These are phyloP conservation scores for Sesia bembeciformis DNA, from an alignment of 2,888 invertebrate genomes.

Conservation along the genomic window DNA sequence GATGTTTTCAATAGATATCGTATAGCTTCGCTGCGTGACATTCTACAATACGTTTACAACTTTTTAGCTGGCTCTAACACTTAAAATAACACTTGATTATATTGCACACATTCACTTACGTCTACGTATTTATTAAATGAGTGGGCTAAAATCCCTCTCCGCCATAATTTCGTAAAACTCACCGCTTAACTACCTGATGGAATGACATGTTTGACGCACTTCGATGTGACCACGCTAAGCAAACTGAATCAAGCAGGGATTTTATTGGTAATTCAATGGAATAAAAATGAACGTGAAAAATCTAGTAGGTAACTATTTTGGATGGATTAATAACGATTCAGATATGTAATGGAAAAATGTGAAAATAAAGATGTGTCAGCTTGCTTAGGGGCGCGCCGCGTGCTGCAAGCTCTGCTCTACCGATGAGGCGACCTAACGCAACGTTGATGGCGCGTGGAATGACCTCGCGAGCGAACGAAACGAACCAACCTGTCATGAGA, in stretches of 20 bases:
- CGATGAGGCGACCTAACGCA: slow-evolving; percentile 26
- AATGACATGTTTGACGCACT: slow-evolving; percentile 61
- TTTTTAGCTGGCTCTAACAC: slow-evolving; percentile 38
- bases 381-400: slow-evolving; percentile 56
- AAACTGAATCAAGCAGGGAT: slow-evolving; percentile 30
- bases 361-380: slow-evolving; percentile 20
- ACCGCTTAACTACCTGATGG: slow-evolving; percentile 69
- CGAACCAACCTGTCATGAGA: slow-evolving; percentile 17
- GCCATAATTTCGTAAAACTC: slow-evolving; percentile 71
- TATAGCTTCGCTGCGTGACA: not conserved
- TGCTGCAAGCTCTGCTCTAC: slow-evolving; percentile 56
- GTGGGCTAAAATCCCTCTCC: slow-evolving; percentile 73
- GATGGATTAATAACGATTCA: no score
- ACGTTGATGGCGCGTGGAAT: slow-evolving; percentile 53
- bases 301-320: not conserved
- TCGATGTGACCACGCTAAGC: slow-evolving; percentile 54
- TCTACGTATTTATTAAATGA: slow-evolving; percentile 48
- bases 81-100: slow-evolving; percentile 58
- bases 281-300: not conserved
- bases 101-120: slow-evolving; percentile 66
- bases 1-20: no score
- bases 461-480: slow-evolving; percentile 25
- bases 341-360: slow-evolving; percentile 1
- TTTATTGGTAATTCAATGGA: slow-evolving; percentile 8
- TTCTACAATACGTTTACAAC: not conserved